Evolutionary conservation across 2,797 vertebrate species (phyloP), one percentile per base, ranked within the genome.

Genomic region (Falco rusticolus): DNA sequence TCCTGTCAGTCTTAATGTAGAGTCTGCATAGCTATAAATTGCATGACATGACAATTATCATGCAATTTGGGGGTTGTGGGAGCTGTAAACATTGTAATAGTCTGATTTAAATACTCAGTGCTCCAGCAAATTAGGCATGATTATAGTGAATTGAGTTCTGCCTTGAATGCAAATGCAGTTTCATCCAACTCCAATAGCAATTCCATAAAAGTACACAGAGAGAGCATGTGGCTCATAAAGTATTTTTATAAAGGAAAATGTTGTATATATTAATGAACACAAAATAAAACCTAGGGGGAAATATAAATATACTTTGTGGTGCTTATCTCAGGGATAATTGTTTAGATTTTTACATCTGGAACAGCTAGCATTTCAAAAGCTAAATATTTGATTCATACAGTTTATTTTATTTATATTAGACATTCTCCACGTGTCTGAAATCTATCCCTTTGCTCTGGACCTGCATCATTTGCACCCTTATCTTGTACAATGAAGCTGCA

Each of bases 31-130:
- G 83, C 77, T 87, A 83, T 95, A 89, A 96, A 93, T 92, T 94
- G 79, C 74, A 88, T 94, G 89, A 95, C 82, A 72, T 91, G 90
- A 96, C 87, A 94, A 96, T 93, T 95, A 95, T 48, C 79, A 86
- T 95, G 86, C 92, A 94, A 90, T 95, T 77, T 94, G 81, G 60
- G 84, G 90, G 78, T 90, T 94, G 89, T 93, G 89, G 89, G 84
- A 96, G 68, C 86, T 93, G 89, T 95, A 96, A 96, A 96, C 94
- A 93, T 95, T 89, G 65, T 80, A 90, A 95, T 95, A 95, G 95
- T 93, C 88, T 95, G 90, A 95, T 97, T 95, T 96, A 92, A 96
- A 93, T 96, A 90, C 68, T 77, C 63, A 68, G 37, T 87, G 71
- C 85, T 94, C 88, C 84, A 89, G 89, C 91, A 95, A 95, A 96